Percentiles rank a stretch among this genome's conserved stretches.
These are phyloP conservation scores for Scaptodrosophila lebanonensis DNA, from an alignment of 1,140 invertebrate genomes.

Conservation along the genomic window DNA sequence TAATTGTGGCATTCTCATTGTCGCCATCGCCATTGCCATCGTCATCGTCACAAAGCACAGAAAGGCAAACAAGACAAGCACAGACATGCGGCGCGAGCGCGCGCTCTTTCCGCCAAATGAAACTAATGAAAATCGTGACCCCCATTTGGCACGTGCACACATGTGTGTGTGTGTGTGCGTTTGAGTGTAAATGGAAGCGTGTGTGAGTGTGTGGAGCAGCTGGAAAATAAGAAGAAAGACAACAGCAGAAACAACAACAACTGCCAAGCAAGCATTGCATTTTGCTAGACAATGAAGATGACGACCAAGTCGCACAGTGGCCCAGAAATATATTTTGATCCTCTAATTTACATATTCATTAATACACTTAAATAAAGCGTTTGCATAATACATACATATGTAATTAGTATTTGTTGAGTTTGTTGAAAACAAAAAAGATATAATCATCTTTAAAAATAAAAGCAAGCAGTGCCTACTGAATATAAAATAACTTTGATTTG, in stretches of 20 bases:
- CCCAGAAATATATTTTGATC: too few relatives aligned
- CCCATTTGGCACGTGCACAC: constrained; percentile 32
- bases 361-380: too few relatives aligned
- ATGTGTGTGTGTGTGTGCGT: constrained; percentile 6
- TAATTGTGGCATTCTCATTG: constrained; percentile 65
- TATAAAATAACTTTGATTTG: too few relatives aligned
- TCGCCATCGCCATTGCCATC: neutral
- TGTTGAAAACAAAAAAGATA: too few relatives aligned
- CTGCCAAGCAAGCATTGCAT: constrained; percentile 23
- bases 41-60: neutral
- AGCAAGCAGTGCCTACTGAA: too few relatives aligned
- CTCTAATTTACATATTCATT: too few relatives aligned
- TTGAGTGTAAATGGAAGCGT: constrained; percentile 6
- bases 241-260: constrained; percentile 9
- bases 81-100: too few relatives aligned
- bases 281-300: constrained; percentile 42
- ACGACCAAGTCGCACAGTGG: too few relatives aligned
- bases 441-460: too few relatives aligned
- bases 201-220: constrained; percentile 7
- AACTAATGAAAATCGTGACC: constrained; percentile 77
- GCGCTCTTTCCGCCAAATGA: constrained; percentile 33
- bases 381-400: too few relatives aligned
- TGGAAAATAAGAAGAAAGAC: constrained; percentile 1
- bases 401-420: too few relatives aligned
- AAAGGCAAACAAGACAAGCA: constrained; percentile 16